Evolutionary conservation across 1,140 invertebrate genomes (phyloP), one percentile per base, ranked within the genome.

Genomic region (Megathymus violae): DNA sequence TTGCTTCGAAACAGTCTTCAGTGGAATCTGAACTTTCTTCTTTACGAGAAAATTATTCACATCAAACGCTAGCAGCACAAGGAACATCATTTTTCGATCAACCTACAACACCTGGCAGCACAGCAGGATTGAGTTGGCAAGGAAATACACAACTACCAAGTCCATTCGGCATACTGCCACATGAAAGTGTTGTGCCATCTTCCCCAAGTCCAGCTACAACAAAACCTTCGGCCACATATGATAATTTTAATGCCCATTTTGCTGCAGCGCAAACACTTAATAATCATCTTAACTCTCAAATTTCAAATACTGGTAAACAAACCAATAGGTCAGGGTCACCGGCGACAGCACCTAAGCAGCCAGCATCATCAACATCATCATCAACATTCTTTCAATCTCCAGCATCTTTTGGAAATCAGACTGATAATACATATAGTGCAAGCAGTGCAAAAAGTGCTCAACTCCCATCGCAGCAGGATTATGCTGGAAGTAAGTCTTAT

Each of bases 111-210:
- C 89, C 93, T 31, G 92, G 90, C 34, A 82, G 93, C 43, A 89
- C 92, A 68, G 77, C 92, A 27, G 88, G 89, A 16, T 74, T 94
- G 54, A 92, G 91, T 43, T 95, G 94, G 94, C 94, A 95, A 75
- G 94, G 92, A 64, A 95, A 93, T 78, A 89, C 92, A 38, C 94
- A 94, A 73, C 76, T 94, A 19, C 94, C 93, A 15, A 95, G 94
- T 74, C 95, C 95, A 0, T 95, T 95, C 85, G 95, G 95, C 38
- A 95, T 96, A 70, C 85, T 96, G 71, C 95, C 95, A 9, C 95
- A 96, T 80, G 95, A 96, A 88, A 95, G 94, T 88, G 93, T 95
- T 64, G 94, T 95, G 62, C 92, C 94, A 1, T 94, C 93, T 19
- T 93, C 94, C 25, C 93, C 94, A 22, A 93, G 93, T 65, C 92